A percentile compares a stretch with the other conserved stretches of the same genome.
Conservation (phyloP, 2,113 vertebrate genomes). For the Pseudolaguvia tuberculata region DNA sequence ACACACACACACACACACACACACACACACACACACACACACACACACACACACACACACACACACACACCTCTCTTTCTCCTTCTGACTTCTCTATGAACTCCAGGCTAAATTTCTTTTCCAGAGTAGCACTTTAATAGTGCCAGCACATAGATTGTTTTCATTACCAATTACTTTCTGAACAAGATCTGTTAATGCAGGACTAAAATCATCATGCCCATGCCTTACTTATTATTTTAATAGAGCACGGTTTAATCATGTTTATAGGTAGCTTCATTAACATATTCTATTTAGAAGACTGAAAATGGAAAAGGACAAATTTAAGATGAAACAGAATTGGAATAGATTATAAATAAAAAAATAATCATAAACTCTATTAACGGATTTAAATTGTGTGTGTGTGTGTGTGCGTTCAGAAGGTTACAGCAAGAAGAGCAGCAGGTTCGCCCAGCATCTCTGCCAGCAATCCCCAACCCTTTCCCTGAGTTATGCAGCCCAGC, state of each 20-base stretch:
- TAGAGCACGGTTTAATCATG: not conserved
- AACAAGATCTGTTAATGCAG: conserved; percentile 39
- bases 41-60: too few relatives aligned
- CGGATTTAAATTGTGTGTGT: not conserved
- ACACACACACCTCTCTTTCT: conserved; percentile 68
- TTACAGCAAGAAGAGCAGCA: conserved; percentile 86
- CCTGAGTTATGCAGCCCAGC: conserved; percentile 86
- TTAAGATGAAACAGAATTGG: not conserved
- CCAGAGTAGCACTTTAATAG: conserved; percentile 23
- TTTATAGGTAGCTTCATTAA: conserved; percentile 31
- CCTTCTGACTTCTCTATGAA: conserved; percentile 44
- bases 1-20: too few relatives aligned
- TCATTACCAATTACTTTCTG: conserved; percentile 43
- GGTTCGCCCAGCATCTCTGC: conserved; percentile 84
- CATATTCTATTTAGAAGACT: conserved; percentile 32
- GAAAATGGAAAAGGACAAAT: not conserved
- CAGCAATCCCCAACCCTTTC: conserved; percentile 94
- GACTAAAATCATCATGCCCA: conserved; percentile 19
- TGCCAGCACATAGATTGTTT: conserved; percentile 18
- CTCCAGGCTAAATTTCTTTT: conserved; percentile 27
- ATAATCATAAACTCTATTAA: not conserved
- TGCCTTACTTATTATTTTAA: conserved; percentile 20
- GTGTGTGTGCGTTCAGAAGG: conserved; percentile 64
- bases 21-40: too few relatives aligned
- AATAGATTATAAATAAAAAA: not conserved